These are phyloP conservation scores for Malurus melanocephalus DNA, from an alignment of 2,113 vertebrate species.

Conservation along the genomic window DNA sequence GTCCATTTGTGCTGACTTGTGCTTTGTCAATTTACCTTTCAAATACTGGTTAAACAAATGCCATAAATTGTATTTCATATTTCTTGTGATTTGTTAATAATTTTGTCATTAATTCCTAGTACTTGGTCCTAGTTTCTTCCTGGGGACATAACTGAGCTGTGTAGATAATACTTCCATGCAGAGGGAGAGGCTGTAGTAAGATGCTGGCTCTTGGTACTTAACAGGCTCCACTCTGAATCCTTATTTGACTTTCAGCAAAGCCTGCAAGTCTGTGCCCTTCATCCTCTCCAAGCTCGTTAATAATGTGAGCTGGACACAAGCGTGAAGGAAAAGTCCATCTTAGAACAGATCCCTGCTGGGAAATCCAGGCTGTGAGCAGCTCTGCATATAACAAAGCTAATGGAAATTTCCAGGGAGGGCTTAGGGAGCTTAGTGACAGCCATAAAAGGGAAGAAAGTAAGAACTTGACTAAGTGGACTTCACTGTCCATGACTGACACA, in stretches of 20 bases:
- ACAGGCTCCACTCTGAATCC: not conserved
- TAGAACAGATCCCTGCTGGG: constrained; percentile 11
- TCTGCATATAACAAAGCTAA: constrained; percentile 40
- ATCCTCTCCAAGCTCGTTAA: constrained; percentile 9
- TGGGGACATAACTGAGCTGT: not conserved
- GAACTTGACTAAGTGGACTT: constrained; percentile 45
- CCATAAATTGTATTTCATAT: not conserved
- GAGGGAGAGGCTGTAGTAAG: not conserved
- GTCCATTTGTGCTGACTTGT: not conserved
- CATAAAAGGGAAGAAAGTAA: constrained; percentile 48
- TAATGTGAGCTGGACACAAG: constrained; percentile 26
- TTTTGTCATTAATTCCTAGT: not conserved
- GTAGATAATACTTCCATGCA: not conserved
- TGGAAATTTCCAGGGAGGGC: constrained; percentile 55
- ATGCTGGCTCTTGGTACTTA: not conserved
- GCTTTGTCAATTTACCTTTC: not conserved
- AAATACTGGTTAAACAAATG: not conserved
- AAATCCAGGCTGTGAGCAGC: constrained; percentile 16
- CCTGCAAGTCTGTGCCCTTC: constrained; percentile 20
- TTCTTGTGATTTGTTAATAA: not conserved
- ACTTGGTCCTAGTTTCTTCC: not conserved
- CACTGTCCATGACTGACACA: constrained; percentile 44
- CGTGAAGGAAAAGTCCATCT: constrained; percentile 30
- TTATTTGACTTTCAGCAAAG: constrained; percentile 17
- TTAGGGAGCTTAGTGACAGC: constrained; percentile 46